Evolutionary conservation across 2,888 invertebrate genomes (phyloP), one percentile per base, ranked within the genome.

Genomic region (Catocala fraxini): DNA sequence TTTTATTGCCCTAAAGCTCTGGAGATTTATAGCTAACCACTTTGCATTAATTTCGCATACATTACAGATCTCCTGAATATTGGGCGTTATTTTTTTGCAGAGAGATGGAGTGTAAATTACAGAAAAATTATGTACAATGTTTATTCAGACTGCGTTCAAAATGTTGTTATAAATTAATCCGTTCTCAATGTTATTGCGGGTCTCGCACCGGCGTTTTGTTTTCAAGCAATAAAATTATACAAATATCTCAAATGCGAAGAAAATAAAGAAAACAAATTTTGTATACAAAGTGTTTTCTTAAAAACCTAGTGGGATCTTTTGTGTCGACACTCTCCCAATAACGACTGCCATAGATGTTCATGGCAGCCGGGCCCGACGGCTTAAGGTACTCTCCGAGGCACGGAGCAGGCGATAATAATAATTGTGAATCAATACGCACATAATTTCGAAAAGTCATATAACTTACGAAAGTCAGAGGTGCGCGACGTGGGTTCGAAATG

Each of bases 1-100:
- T 91, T 92, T 90, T 90, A 90, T 91, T 90, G 87, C 88, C 87
- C 82, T 68, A 86, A 91, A 89, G 83, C 90, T 88, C 88, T 72
- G 68, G 87, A 90, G 90, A 93, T 93, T 93, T 92, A 93, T 90
- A 80, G 87, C 85, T 83, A 84, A 85, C 86, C 89, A 90, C 88
- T 93, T 92, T 89, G 90, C 89, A 93, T 93, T 92, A 91, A 93
- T 93, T 89, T 90, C 88, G 81, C 89, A 92, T 93, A 91, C 86
- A 91, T 93, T 90, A 91, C 88, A 87, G 87, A 85, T 88, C 89
- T 84, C 85, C 85, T 86, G 87, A 86, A 87, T 85, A 86, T 87
- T 81, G 75, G 84, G 79, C 80, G 80, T 74, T 80, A 80, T 83
- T 86, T 89, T 15, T 88, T 81, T 69, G 70, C 70, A 76, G 63